These are phyloP conservation scores for Tapirus terrestris DNA, from an alignment of 2,113 vertebrate species.

Conservation along the genomic window DNA sequence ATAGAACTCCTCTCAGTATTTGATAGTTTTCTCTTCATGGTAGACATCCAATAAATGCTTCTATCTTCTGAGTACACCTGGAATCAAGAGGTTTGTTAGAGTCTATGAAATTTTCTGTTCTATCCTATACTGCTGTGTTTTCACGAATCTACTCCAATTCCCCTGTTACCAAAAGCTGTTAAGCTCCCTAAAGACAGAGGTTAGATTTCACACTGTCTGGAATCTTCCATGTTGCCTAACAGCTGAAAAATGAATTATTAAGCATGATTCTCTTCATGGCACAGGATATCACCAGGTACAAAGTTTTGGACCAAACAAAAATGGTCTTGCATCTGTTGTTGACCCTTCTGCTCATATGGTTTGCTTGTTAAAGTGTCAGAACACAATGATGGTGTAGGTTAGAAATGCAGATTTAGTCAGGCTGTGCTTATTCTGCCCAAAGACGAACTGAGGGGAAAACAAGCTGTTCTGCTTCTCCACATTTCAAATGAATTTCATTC, in stretches of 20 bases:
- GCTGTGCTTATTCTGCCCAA: neutral
- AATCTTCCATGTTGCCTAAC: too few species aligned
- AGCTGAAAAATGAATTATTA: neutral
- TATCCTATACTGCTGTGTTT: neutral
- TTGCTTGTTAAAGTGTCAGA: too few species aligned
- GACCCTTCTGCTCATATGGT: neutral
- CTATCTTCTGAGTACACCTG: neutral
- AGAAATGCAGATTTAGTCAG: neutral
- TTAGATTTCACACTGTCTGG: fast-evolving
- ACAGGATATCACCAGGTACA: neutral
- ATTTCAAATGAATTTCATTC: neutral
- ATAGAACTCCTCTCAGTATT: neutral
- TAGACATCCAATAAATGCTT: fast-evolving
- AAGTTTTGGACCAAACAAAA: neutral
- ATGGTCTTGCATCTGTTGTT: neutral
- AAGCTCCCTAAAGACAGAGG: neutral
- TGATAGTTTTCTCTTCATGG: neutral
- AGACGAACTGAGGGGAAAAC: neutral
- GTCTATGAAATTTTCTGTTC: neutral
- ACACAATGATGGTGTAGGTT: fast-evolving
- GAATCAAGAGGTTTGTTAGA: neutral
- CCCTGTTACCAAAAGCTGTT: neutral
- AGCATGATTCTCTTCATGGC: neutral
- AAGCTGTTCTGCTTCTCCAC: neutral
- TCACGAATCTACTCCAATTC: neutral